Evolutionary conservation across 2,113 vertebrate species (phyloP).

Genomic region (Bostrychus sinensis): DNA sequence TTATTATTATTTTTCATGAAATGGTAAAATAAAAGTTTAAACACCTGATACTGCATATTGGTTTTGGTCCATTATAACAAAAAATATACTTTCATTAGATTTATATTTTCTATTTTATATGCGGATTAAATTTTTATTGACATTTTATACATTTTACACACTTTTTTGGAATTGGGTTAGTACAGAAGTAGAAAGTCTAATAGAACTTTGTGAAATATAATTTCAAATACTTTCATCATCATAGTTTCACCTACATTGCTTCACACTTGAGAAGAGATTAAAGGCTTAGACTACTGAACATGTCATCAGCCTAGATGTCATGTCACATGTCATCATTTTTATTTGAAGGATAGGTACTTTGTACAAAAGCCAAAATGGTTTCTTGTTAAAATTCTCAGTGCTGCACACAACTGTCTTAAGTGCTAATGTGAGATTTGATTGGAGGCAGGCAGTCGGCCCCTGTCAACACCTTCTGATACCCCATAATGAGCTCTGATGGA

Average conservation of each 20-base stretch:
- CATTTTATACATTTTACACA: too few species aligned
- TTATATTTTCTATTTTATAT: too few species aligned
- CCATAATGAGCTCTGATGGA: constrained; percentile 71
- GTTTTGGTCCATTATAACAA: too few species aligned
- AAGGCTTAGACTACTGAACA: constrained; percentile 5
- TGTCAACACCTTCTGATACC: constrained; percentile 31
- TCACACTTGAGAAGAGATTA: constrained; percentile 5
- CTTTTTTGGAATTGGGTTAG: background rate
- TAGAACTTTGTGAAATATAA: background rate
- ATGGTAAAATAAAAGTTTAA: too few species aligned
- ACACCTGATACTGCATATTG: too few species aligned
- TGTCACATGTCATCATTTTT: constrained; percentile 8
- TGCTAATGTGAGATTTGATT: constrained; percentile 12
- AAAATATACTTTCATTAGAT: too few species aligned
- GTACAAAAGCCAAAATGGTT: background rate
- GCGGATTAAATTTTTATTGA: too few species aligned
- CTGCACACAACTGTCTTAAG: background rate
- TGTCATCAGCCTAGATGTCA: background rate
- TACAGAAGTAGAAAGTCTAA: background rate
- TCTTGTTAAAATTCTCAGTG: background rate
- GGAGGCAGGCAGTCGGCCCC: background rate
- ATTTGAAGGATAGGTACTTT: constrained; percentile 1
- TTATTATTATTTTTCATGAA: too few species aligned
- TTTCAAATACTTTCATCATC: constrained; percentile 19
- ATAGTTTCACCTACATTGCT: background rate